Conservation (phyloP, 1,140 invertebrate genomes). For the Zaprionus camerounensis region DNA sequence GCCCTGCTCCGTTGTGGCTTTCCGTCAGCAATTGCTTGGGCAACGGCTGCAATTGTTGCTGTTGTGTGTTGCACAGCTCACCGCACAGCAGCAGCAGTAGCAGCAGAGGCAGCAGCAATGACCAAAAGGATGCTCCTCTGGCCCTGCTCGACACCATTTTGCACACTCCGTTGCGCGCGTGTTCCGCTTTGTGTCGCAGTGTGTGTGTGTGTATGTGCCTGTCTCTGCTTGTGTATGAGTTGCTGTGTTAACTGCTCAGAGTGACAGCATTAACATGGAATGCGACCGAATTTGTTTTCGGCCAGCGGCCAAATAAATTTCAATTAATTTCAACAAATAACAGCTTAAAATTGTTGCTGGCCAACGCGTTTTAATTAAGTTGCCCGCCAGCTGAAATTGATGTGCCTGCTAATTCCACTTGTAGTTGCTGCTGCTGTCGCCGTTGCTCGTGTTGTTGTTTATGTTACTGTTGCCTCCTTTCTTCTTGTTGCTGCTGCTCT, state of each 20-base stretch:
- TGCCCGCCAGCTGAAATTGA: constrained; percentile 57
- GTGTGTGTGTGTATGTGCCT: not conserved
- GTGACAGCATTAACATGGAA: constrained; percentile 37
- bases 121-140: constrained; percentile 11
- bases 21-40: constrained; percentile 16
- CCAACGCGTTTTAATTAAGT: constrained; percentile 73
- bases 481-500: constrained; percentile 35
- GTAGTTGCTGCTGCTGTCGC: constrained; percentile 17
- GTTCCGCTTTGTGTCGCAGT: not conserved
- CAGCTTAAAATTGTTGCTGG: constrained; percentile 43
- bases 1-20: not conserved
- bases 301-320: constrained; percentile 51
- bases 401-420: constrained; percentile 59
- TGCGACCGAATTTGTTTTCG: constrained; percentile 45
- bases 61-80: constrained; percentile 11
- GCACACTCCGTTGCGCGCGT: not conserved
- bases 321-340: constrained; percentile 66
- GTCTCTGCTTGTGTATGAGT: not conserved
- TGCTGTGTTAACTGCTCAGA: constrained; percentile 15
- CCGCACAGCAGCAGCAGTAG: constrained; percentile 19
- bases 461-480: constrained; percentile 9
- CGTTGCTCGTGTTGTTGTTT: constrained; percentile 20
- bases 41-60: constrained; percentile 20
- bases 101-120: constrained; percentile 18
- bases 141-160: constrained; percentile 22